Base-by-base conservation (phyloP, 2,797 vertebrate species). In the Cossypha dichroa region DNA sequence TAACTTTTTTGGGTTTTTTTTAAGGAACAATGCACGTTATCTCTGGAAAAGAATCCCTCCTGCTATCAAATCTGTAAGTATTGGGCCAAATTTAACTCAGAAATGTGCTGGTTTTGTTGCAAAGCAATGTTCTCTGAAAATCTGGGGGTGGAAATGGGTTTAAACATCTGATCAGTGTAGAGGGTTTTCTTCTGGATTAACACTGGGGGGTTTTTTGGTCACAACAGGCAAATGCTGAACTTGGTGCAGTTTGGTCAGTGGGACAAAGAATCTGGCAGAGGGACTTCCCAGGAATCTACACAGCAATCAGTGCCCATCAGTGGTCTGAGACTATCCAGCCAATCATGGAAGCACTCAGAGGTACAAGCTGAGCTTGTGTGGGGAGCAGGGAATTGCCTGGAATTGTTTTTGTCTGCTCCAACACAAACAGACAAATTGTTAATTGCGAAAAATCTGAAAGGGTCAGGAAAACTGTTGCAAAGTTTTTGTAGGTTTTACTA, bases 221-320 rank as follows among this genome's bases (percentile, higher is more conserved):
- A 4, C 78, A 96, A 46, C 96, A 99, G 99, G 98, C 99, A 69
- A 99, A 98, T 90, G 98, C 98, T 36, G 99, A 99, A 66, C 97
- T 99, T 74, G 95, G 98, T 26, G 99, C 98, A 7, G 98, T 99
- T 81, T 99, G 99, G 99, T 98, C 98, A 1, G 99, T 99, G 36
- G 99, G 99, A 78, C 99, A 99, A 38, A 98, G 97, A 56, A 99
- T 99, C 97, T 99, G 99, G 99, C 99, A 99, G 96, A 97, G 99
- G 87, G 99, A 99, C 81, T 99, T 99, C 94, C 99, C 99, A 13
- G 99, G 99, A 26, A 98, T 99, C 97, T 99, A 99, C 92, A 97
- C 98, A 3, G 97, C 99, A 69, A 99, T 99, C 79, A 96, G 96
- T 33, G 98, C 99, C 0, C 98, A 98, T 95, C 99, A 99, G 95